Conservation (phyloP, 2,113 vertebrate genomes). For the Anguilla japonica region DNA sequence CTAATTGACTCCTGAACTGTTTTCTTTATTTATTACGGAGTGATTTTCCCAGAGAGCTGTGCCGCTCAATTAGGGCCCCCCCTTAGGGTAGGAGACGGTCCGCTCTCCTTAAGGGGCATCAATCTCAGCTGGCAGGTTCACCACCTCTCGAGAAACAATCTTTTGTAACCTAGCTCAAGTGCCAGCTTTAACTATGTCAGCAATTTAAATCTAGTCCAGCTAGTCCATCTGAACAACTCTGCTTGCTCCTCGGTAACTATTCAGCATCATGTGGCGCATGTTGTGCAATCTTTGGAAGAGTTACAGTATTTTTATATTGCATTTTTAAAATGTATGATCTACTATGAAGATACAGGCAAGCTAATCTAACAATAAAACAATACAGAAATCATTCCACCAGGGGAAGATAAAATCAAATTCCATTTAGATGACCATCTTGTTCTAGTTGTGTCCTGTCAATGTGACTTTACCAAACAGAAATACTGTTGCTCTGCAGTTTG, state of each 20-base stretch:
- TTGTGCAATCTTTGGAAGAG: neutral
- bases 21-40: slow-evolving; percentile 40
- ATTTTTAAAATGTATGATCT: neutral
- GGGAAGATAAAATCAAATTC: neutral
- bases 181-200: slow-evolving; percentile 2
- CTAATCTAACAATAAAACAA: neutral
- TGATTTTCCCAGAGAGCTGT: slow-evolving; percentile 16
- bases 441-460: neutral
- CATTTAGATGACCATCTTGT: neutral
- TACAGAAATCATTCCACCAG: neutral
- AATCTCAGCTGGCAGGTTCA: neutral
- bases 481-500: neutral
- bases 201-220: slow-evolving; percentile 2
- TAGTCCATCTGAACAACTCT: neutral
- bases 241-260: neutral
- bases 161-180: neutral
- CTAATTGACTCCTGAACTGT: slow-evolving; percentile 42
- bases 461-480: neutral
- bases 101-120: neutral
- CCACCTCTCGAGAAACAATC: slow-evolving; percentile 8
- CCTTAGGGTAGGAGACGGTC: neutral
- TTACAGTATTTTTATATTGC: neutral
- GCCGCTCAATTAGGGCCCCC: neutral
- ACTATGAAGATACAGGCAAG: neutral
- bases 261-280: neutral